Conservation (phyloP, 1,140 invertebrate species). For the Apolygus lucorum region DNA sequence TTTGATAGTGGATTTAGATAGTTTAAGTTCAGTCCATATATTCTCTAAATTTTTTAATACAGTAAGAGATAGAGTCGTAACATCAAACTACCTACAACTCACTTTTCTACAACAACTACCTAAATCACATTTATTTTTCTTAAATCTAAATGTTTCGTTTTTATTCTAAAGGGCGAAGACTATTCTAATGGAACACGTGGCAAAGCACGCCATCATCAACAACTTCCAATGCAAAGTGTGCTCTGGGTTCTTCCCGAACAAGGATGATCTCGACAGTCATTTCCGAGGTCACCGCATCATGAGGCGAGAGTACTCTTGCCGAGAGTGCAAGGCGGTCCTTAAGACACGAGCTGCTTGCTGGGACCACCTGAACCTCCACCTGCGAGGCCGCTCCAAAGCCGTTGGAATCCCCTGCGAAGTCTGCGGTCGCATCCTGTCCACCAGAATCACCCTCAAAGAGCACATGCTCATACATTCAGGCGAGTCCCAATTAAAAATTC, state of each 20-base stretch:
- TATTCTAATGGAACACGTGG: constrained; percentile 22
- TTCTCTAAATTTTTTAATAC: too few relatives aligned
- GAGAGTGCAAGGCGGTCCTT: constrained; percentile 22
- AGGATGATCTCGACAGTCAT: constrained; percentile 25
- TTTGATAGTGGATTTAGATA: too few relatives aligned
- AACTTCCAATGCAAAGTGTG: constrained; percentile 21
- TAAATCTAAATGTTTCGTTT: too few relatives aligned
- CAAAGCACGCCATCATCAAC: constrained; percentile 13
- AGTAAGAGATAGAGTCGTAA: too few relatives aligned
- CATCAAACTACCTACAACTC: too few relatives aligned
- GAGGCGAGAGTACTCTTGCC: constrained; percentile 22
- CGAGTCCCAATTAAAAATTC: too few relatives aligned
- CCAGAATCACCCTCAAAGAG: constrained; percentile 38
- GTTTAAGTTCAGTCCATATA: too few relatives aligned
- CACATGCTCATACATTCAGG: constrained; percentile 52
- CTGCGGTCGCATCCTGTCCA: constrained; percentile 42
- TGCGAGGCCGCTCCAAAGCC: not conserved
- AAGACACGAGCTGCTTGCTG: constrained; percentile 23
- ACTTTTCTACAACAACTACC: too few relatives aligned
- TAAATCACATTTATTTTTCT: too few relatives aligned
- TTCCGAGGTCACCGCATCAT: constrained; percentile 20
- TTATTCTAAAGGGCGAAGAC: constrained; percentile 10
- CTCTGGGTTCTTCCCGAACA: not conserved
- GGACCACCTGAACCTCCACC: constrained; percentile 25
- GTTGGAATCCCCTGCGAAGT: constrained; percentile 38